phyloP scores from a whole-genome alignment of 2,113 vertebrate genomes.

The Oreochromis niloticus region DNA sequence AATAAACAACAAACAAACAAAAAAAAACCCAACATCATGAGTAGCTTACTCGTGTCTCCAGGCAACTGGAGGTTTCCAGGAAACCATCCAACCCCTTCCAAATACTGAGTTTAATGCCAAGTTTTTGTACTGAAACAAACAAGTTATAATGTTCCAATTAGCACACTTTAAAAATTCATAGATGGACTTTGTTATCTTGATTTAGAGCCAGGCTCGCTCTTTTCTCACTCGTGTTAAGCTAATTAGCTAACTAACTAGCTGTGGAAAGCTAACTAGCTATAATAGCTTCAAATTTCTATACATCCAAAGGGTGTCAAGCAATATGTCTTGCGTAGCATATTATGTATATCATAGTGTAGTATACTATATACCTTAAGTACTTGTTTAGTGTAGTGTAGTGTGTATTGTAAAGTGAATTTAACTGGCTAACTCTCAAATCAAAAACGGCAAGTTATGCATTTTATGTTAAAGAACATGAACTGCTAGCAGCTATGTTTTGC shows the following conservation, averaged over 20 bases:
- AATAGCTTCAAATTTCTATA: background rate
- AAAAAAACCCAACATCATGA: accelerated
- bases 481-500: background rate
- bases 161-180: background rate
- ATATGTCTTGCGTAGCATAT: background rate
- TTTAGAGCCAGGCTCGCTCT: background rate
- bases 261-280: background rate
- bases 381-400: background rate
- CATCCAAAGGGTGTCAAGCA: background rate
- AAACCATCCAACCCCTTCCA: background rate
- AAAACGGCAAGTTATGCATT: accelerated
- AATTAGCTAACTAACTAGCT: background rate
- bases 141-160: background rate
- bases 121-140: background rate
- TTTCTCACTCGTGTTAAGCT: background rate
- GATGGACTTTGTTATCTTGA: background rate
- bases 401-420: background rate
- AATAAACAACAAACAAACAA: background rate
- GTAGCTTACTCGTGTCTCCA: background rate
- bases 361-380: background rate
- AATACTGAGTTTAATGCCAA: background rate
- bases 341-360: background rate
- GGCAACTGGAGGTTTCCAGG: background rate
- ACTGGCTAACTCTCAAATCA: background rate
- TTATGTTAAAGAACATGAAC: background rate